A percentile compares a stretch with the other conserved stretches of the same genome.
Evolutionary conservation across 2,888 invertebrate genomes (phyloP).

Genomic region (Cylloceria caligata): DNA sequence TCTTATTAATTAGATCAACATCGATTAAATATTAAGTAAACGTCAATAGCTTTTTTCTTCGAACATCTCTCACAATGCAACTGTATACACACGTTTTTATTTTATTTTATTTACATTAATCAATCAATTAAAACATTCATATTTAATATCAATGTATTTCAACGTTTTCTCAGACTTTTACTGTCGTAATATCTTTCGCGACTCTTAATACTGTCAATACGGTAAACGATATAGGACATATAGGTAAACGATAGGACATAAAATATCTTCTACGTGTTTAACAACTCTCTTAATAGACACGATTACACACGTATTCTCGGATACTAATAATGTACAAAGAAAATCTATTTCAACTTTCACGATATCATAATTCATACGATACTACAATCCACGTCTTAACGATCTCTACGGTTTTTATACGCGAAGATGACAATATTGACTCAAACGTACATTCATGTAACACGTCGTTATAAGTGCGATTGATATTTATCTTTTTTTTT

Average conservation of each 20-base stretch:
- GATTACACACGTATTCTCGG: constrained; percentile 11
- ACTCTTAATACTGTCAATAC: constrained; percentile 54
- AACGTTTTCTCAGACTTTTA: constrained; percentile 54
- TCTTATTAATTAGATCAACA: constrained; percentile 55
- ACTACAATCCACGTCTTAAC: constrained; percentile 4
- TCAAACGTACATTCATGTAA: constrained; percentile 48
- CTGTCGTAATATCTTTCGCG: constrained; percentile 42
- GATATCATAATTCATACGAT: constrained; percentile 20
- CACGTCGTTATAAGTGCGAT: constrained; percentile 29
- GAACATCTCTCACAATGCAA: constrained; percentile 35
- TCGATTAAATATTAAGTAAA: constrained; percentile 54
- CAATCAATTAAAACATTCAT: constrained; percentile 60
- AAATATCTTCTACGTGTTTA: constrained; percentile 12
- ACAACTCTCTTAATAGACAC: constrained; percentile 32
- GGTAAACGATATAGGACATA: constrained; percentile 42
- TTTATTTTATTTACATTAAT: constrained; percentile 59
- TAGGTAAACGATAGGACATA: constrained; percentile 13
- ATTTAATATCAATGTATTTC: constrained; percentile 50
- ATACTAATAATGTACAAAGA: constrained; percentile 46
- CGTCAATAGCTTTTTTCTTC: constrained; percentile 34
- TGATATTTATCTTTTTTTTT: constrained; percentile 36
- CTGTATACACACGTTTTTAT: constrained; percentile 46
- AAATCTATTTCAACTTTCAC: constrained; percentile 35
- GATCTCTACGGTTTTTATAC: neutral
- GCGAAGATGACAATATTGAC: constrained; percentile 49